phyloP scores from a whole-genome alignment of 23 tunicate genomes.

The Ascidia mentula region DNA sequence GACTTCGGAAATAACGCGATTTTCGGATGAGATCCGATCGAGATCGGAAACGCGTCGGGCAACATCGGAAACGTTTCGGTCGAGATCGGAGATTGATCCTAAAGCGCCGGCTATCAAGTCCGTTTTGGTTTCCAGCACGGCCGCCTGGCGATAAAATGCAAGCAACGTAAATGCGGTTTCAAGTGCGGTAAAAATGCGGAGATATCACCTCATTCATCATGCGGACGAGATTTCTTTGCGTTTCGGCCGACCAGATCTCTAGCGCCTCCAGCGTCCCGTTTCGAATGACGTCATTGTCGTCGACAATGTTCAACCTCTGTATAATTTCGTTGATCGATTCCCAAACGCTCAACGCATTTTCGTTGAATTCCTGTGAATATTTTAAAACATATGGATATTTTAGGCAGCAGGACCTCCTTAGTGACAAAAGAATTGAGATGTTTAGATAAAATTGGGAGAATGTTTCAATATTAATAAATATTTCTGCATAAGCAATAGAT shows the following conservation, averaged over 20 bases:
- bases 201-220: neutral
- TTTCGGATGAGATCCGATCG: neutral
- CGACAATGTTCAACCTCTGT: neutral
- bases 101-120: constrained; percentile 22
- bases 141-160: neutral
- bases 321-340: constrained; percentile 4
- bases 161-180: too few relatives aligned
- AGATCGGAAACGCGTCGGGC: constrained; percentile 11
- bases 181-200: neutral
- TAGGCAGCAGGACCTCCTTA: too few relatives aligned
- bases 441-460: too few relatives aligned
- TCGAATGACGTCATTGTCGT: neutral
- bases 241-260: constrained; percentile 2
- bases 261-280: constrained; percentile 4
- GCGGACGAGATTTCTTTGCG: neutral
- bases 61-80: constrained; percentile 26
- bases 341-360: neutral
- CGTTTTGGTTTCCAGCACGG: constrained; percentile 13
- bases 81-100: constrained; percentile 16
- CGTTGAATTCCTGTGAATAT: neutral
- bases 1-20: neutral
- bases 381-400: too few relatives aligned
- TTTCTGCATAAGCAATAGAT: too few relatives aligned
- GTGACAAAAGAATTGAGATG: too few relatives aligned
- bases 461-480: too few relatives aligned